Conservation (phyloP, 2,797 vertebrate genomes). For the Myripristis jacobus region DNA sequence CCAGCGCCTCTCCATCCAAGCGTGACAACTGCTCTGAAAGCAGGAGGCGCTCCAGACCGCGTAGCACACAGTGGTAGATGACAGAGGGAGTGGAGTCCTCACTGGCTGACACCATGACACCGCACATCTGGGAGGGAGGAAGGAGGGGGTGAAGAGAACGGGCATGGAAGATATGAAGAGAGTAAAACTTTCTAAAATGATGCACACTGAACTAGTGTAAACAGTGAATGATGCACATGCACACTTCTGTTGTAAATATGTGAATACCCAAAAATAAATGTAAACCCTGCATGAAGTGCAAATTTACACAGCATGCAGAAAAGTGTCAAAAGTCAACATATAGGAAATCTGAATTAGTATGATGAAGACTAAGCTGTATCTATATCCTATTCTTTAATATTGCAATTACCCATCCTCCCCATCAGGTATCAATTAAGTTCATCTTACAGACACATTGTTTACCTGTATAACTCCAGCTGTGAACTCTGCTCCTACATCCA, state of each 20-base stretch:
- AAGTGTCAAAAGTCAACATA: too few species aligned
- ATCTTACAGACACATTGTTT: slow-evolving; percentile 7
- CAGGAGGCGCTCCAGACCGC: slow-evolving; percentile 95
- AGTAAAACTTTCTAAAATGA: not conserved
- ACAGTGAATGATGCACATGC: not conserved
- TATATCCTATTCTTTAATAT: too few species aligned
- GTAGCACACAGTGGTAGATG: slow-evolving; percentile 95
- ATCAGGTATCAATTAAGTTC: not conserved
- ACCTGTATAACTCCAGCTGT: slow-evolving; percentile 96
- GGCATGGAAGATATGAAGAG: too few species aligned
- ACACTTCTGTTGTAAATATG: not conserved
- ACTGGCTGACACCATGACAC: slow-evolving; percentile 94
- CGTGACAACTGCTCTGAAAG: slow-evolving; percentile 96
- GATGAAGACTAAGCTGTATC: too few species aligned
- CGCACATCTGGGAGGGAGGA: slow-evolving; percentile 86
- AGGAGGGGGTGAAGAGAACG: not conserved
- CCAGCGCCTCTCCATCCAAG: slow-evolving; percentile 92
- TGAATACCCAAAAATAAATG: too few species aligned
- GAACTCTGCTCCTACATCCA: slow-evolving; percentile 96
- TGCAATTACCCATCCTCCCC: too few species aligned
- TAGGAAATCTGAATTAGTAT: too few species aligned
- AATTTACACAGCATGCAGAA: too few species aligned
- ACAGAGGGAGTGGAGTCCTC: slow-evolving; percentile 95
- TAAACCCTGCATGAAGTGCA: too few species aligned
- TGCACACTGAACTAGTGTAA: not conserved